Base-by-base conservation (phyloP, 2,888 invertebrate species). In the Cryptus armator region DNA sequence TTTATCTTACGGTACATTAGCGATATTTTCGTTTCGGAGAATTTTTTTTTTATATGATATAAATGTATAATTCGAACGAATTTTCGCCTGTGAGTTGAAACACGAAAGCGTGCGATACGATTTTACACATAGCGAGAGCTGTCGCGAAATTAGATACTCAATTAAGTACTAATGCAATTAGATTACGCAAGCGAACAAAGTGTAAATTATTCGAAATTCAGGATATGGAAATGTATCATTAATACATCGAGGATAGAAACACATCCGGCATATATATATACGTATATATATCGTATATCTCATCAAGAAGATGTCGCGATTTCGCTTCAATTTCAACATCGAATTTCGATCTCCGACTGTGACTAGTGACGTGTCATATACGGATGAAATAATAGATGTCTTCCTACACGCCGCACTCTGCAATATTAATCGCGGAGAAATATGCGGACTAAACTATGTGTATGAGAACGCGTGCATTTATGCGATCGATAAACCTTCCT, bases 371-470 rank as follows among this genome's bases (percentile, higher is more conserved):
- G 43, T 66, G 37, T 37, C 19, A 37, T 37, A 37, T 37, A 37
- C 5, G 37, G 9, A 19, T 24, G 32, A 59, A 77, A 82, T 77
- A 77, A 67, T 82, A 10, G 53, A 77, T 75, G 46, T 44, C 32
- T 66, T 9, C n/a, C 29, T 74, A 19, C 51, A 48, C 51, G 43
- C 66, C 6, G 37, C 44, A 4, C 10, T 37, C 16, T 71, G 64
- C 0, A 78, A 81, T 74, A 75, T 59, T 70, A 24, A 84, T 56
- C 24, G 37, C 43, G 37, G 46, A 62, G 48, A 78, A 77, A 70
- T 56, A 76, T 67, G 71, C 53, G 77, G 51, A 29, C 51, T 37
- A 37, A 37, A 9, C 37, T 9, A 37, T 9, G 37, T 37, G 37
- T 37, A 37, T 37, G 37, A 19, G 53, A 53, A 19, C 64, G 32